These are phyloP conservation scores for Hirundo rustica DNA, from an alignment of 2,797 vertebrate genomes.

Conservation along the genomic window DNA sequence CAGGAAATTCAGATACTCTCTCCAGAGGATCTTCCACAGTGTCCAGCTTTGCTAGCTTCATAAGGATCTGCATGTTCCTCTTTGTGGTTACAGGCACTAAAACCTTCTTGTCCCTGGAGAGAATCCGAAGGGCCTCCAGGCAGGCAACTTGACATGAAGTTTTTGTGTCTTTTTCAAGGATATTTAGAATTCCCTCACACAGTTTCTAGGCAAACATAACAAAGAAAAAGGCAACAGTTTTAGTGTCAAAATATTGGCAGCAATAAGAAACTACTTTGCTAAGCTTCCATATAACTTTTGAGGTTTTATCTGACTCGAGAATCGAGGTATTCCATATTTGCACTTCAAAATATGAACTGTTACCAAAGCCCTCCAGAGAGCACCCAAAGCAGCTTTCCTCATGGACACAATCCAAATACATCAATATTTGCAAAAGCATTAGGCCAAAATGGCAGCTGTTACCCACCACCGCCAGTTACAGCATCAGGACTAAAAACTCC, in stretches of 20 bases:
- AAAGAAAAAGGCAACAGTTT: constrained; percentile 1
- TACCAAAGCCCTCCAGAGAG: neutral
- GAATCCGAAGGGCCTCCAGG: constrained; percentile 93
- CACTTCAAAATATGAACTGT: neutral
- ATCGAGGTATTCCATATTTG: neutral
- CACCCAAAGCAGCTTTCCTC: neutral
- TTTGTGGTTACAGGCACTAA: constrained; percentile 91
- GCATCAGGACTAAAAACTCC: neutral
- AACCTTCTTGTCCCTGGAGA: constrained; percentile 93
- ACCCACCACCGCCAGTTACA: neutral
- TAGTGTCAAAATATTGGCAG: neutral
- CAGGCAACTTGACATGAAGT: constrained; percentile 88
- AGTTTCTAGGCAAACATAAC: constrained; percentile 82
- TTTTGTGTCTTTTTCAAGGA: constrained; percentile 82
- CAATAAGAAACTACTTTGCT: neutral
- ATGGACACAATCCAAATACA: neutral
- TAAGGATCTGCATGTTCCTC: constrained; percentile 89
- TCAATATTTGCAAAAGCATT: neutral
- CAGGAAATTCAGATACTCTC: constrained; percentile 79
- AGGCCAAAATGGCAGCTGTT: neutral
- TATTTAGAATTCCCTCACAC: constrained; percentile 86
- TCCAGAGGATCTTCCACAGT: constrained; percentile 74
- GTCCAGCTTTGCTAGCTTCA: constrained; percentile 83
- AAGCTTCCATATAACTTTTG: neutral
- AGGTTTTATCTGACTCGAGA: neutral